Evolutionary conservation across 2,113 vertebrate species (phyloP), one percentile per base, ranked within the genome.

Genomic region (Ursus arctos): DNA sequence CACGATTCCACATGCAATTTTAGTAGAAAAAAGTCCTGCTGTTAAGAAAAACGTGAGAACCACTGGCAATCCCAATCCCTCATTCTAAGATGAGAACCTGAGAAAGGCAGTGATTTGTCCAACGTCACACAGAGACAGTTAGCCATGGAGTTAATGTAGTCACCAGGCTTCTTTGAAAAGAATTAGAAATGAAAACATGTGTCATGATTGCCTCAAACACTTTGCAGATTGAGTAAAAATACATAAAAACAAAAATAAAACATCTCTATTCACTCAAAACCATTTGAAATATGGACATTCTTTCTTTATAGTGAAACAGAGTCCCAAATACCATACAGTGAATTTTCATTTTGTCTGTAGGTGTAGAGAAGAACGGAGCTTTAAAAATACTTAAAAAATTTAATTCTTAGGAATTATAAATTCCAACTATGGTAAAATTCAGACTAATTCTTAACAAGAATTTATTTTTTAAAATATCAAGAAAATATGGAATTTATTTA

Each of bases 401-500:
- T 94, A 91, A 96, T 61, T 94, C 22, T 72, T 86, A 95, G 57
- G 31, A 96, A 59, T 82, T 91, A 53, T 83, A 74, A 95, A 94
- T 95, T 74, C 55, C 59, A 90, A 51, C 95, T 96, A 87, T 84
- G 79, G 97, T 95, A 97, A 88, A 86, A 97, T 88, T 86, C 81
- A 97, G 51, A 84, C 40, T 95, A 96, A 93, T 87, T 89, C 6
- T 49, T 79, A 87, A 90, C n/a, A 93, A 89, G 40, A 94, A 94
- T 94, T 96, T 95, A 96, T 91, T 97, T 96, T 88, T 55, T 31
- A 97, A 93, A 98, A 79, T 53, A 89, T 94, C 24, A 93, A 89
- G 88, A 97, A 98, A 98, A 97, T 96, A 95, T 83, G 96, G 79
- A 87, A 80, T 95, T 97, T 72, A 85, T 97, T 97, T 95, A 57